phyloP scores from a whole-genome alignment of 2,888 invertebrate genomes.

The Dicyrtoma fusca region DNA sequence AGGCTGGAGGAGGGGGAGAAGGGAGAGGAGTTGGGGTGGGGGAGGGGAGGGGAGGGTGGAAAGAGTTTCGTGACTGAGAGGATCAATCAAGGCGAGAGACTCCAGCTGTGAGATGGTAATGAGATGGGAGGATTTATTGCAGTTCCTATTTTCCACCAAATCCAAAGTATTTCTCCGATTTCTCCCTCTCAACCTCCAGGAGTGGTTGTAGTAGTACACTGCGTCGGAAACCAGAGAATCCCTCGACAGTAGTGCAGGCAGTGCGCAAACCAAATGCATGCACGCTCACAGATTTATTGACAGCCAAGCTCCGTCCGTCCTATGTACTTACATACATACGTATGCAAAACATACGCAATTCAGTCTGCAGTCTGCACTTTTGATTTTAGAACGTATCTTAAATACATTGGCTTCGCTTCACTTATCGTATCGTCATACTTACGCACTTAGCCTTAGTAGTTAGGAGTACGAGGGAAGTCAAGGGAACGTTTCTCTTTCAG shows the following conservation, averaged over 20 bases:
- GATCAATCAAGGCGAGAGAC: slow-evolving; percentile 52
- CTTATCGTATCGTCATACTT: no score
- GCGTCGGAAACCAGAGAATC: neutral
- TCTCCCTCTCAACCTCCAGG: neutral
- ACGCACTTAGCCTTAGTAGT: no score
- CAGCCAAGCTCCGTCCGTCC: no score
- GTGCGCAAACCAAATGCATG: neutral
- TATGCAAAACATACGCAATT: no score
- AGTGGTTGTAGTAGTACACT: neutral
- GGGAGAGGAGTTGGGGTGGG: neutral
- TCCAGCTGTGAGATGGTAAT: slow-evolving; percentile 53
- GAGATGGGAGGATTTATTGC: slow-evolving; percentile 53
- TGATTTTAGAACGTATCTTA: no score
- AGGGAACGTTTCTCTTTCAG: no score
- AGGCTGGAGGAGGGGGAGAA: neutral
- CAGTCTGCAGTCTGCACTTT: no score
- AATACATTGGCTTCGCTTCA: no score
- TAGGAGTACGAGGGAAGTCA: no score
- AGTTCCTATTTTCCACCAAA: slow-evolving; percentile 19
- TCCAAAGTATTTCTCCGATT: slow-evolving; percentile 12
- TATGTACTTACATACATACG: no score
- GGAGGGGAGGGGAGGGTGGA: slow-evolving; percentile 5
- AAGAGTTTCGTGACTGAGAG: slow-evolving; percentile 45
- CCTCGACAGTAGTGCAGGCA: neutral
- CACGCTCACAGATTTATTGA: neutral